phyloP scores from a whole-genome alignment of 2,797 vertebrate species.

The Remorina albescens region DNA sequence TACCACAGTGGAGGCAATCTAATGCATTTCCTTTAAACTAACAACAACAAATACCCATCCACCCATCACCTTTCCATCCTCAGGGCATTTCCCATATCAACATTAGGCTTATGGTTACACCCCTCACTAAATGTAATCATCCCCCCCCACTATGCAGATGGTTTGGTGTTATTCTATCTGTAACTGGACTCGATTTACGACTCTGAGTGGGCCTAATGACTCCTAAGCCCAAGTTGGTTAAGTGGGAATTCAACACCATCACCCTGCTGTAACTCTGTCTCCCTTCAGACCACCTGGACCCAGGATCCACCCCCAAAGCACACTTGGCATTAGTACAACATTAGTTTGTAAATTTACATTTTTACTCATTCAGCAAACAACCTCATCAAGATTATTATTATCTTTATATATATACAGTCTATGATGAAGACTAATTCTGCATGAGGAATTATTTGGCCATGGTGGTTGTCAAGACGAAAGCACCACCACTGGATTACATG shows the following conservation, averaged over 20 bases:
- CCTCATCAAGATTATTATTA: not conserved
- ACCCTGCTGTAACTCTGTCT: constrained; percentile 72
- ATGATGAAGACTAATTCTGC: too few relatives aligned
- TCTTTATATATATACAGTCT: too few relatives aligned
- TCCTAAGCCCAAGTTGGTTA: constrained; percentile 75
- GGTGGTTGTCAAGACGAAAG: constrained; percentile 21
- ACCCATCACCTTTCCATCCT: constrained; percentile 29
- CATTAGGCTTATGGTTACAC: constrained; percentile 70
- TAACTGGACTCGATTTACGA: constrained; percentile 72
- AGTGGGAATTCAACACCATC: constrained; percentile 76
- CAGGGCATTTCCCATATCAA: constrained; percentile 67
- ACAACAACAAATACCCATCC: constrained; percentile 27
- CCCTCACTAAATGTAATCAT: constrained; percentile 60
- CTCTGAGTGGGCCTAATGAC: constrained; percentile 79
- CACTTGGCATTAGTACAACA: constrained; percentile 38
- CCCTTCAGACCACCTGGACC: constrained; percentile 73
- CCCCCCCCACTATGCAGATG: constrained; percentile 78
- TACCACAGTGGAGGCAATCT: not conserved
- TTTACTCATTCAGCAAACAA: not conserved
- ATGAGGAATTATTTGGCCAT: constrained; percentile 15
- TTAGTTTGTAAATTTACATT: constrained; percentile 36
- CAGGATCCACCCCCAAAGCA: constrained; percentile 47
- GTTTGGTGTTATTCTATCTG: constrained; percentile 82
- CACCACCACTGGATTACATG: constrained; percentile 16
- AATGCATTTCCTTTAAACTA: constrained; percentile 16